Evolutionary conservation across 2,797 vertebrate species (phyloP), one percentile per base, ranked within the genome.

Genomic region (Oophaga sylvatica): DNA sequence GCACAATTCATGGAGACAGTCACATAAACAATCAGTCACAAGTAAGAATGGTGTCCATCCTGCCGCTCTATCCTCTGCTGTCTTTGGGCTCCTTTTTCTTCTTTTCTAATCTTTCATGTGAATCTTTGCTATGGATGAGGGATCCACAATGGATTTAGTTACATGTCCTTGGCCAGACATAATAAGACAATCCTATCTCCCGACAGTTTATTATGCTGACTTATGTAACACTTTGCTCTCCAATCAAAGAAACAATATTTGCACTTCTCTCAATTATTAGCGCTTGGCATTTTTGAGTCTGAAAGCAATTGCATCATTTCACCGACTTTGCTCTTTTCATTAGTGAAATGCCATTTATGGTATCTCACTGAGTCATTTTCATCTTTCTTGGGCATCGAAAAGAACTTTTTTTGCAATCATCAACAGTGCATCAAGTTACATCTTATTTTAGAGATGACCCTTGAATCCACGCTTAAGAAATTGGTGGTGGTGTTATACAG

Each of bases 1-100:
- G 93, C 88, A 92, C 63, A 62, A 90, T 63, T 56, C 91, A 94
- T 10, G 59, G 87, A 84, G 87, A 62, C 2, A 90, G 84, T 29
- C 90, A 89, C 29, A 90, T 90, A 41, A 90, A 93, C 87, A 94
- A 95, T 73, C 81, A 88, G 91, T 93, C 92, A 80, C 95, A 96
- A 94, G 96, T 97, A 97, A 97, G 96, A 91, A 63, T 65, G 86
- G 53, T 78, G 48, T 76, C 22, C 73, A 12, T 76, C 56, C 73
- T 84, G 73, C 9, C 45, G 48, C 67, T 63, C 60, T 85, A 26
- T 80, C 65, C 26, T 82, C 78, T 88, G 13, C 81, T 90, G 62
- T 19, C 0, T 89, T 35, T 91, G 80, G 92, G 48, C 63, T 22
- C 11, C 59, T 13, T 81, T 77, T 11, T 16, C 60, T 70, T 67